Evolutionary conservation across 2,113 vertebrate species (phyloP).

Genomic region (Ovibos moschatus): DNA sequence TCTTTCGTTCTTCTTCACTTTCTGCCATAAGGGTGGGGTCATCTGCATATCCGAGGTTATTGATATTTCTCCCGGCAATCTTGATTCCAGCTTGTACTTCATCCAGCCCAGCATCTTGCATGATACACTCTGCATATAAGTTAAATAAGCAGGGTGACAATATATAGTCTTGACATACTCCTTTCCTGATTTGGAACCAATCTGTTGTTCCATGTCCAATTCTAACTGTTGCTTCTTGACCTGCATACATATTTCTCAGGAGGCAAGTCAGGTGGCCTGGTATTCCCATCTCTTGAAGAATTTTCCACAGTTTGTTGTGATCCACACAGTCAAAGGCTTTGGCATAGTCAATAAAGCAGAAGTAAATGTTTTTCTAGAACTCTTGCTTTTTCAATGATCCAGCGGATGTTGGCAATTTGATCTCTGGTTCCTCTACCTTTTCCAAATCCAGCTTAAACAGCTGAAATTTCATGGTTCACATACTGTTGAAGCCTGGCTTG

Average conservation of each 20-base stretch:
- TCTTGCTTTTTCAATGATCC: neutral
- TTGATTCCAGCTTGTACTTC: neutral
- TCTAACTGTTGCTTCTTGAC: neutral
- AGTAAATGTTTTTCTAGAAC: neutral
- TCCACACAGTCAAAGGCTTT: neutral
- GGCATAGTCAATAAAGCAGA: neutral
- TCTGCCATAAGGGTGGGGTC: neutral
- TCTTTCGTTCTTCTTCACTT: neutral
- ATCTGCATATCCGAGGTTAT: neutral
- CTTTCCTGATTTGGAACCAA: neutral
- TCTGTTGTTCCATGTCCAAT: neutral
- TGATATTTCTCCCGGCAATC: neutral
- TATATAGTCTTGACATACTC: neutral
- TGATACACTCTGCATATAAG: neutral
- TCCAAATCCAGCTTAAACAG: neutral
- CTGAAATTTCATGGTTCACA: neutral
- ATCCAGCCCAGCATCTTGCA: neutral
- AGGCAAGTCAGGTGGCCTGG: neutral
- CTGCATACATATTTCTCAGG: neutral
- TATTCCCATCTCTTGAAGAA: neutral
- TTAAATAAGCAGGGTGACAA: neutral
- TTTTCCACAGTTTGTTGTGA: neutral
- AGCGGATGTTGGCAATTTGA: neutral
- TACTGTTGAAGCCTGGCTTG: neutral
- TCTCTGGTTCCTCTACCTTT: neutral